phyloP scores from a whole-genome alignment of 2,113 vertebrate species.

The Brachirus orientalis region DNA sequence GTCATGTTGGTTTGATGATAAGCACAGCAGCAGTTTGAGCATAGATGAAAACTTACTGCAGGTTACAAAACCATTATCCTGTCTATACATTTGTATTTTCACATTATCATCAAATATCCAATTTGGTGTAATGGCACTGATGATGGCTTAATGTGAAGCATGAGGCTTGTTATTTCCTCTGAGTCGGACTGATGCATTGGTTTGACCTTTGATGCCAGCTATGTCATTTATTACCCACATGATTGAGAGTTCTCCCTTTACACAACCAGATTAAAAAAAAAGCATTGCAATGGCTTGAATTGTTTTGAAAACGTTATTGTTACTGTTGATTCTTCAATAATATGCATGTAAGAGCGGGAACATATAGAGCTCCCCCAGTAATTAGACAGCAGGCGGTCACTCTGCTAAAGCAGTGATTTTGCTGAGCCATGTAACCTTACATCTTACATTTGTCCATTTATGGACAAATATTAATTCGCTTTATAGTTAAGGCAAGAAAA shows the following conservation, averaged over 20 bases:
- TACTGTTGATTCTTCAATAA: background rate
- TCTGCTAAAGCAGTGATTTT: background rate
- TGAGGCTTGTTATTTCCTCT: conserved; percentile 53
- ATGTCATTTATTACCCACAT: conserved; percentile 53
- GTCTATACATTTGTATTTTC: conserved; percentile 41
- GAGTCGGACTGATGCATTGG: conserved; percentile 58
- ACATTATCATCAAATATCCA: conserved; percentile 39
- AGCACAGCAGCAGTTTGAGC: too few species aligned
- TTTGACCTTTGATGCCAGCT: conserved; percentile 62
- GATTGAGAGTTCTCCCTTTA: conserved; percentile 52
- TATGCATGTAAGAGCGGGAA: too few species aligned
- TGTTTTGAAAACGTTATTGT: conserved; percentile 15
- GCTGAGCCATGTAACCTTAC: too few species aligned
- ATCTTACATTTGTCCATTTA: too few species aligned
- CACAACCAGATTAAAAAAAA: conserved; percentile 36
- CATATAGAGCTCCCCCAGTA: too few species aligned
- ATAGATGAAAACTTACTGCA: too few species aligned
- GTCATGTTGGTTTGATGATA: too few species aligned
- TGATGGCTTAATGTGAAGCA: conserved; percentile 43
- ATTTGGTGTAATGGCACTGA: conserved; percentile 45
- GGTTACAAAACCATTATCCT: conserved; percentile 23
- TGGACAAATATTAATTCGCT: too few species aligned
- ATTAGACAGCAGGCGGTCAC: background rate
- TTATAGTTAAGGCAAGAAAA: conserved; percentile 1
- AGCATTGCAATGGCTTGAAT: conserved; percentile 10